Evolutionary conservation across 2,113 vertebrate species (phyloP).

Genomic region (Sinocyclocheilus anshuiensis): DNA sequence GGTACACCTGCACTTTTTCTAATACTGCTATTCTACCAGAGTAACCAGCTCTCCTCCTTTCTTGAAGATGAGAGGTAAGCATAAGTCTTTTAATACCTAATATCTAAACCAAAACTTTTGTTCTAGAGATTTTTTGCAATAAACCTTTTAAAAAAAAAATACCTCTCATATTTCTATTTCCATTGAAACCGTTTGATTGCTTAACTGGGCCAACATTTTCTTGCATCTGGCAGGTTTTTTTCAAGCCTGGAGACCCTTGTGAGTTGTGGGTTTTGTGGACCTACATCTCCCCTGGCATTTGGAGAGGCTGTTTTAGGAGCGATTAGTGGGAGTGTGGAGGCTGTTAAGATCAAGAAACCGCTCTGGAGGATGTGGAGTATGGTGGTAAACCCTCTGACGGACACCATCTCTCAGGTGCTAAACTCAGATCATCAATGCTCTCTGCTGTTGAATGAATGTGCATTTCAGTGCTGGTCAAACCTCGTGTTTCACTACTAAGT

Average conservation of each 20-base stretch:
- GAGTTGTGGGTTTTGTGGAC: slow-evolving; percentile 84
- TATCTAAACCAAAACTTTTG: background rate
- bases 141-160: background rate
- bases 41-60: slow-evolving; percentile 75
- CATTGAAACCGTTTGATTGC: background rate
- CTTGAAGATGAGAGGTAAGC: slow-evolving; percentile 83
- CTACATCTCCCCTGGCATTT: slow-evolving; percentile 89
- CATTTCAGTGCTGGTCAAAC: background rate
- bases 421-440: background rate
- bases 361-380: slow-evolving; percentile 91
- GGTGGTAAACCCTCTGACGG: slow-evolving; percentile 83
- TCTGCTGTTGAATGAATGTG: background rate
- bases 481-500: background rate
- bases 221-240: slow-evolving; percentile 79
- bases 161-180: background rate
- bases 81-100: too few relatives aligned
- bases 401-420: slow-evolving; percentile 85
- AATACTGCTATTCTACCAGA: slow-evolving; percentile 83
- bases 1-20: slow-evolving; percentile 96
- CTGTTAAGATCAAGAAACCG: slow-evolving; percentile 83
- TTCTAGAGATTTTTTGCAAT: background rate
- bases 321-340: slow-evolving; percentile 70
- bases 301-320: slow-evolving; percentile 84
- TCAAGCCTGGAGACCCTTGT: slow-evolving; percentile 82
- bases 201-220: background rate